phyloP scores from a whole-genome alignment of 2,113 vertebrate species.

The Carassius gibelio region DNA sequence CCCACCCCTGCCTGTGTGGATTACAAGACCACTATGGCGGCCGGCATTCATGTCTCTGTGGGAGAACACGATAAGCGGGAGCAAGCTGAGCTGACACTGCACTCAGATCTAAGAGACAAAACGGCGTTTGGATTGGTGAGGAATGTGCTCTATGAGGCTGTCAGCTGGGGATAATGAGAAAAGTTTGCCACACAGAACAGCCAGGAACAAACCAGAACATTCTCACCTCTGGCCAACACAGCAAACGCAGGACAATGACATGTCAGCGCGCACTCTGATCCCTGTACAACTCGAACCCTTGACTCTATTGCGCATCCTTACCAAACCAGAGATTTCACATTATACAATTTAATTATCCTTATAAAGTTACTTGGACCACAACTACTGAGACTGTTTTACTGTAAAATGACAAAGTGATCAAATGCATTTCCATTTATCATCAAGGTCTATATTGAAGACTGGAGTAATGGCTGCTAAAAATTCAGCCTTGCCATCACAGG shows the following conservation, averaged over 20 bases:
- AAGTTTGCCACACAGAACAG: constrained; percentile 34
- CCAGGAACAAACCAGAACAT: constrained; percentile 20
- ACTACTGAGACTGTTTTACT: background rate
- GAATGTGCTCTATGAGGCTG: constrained; percentile 49
- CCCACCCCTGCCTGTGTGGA: background rate
- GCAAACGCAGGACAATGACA: constrained; percentile 12
- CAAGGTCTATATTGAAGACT: background rate
- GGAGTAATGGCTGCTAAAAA: no score
- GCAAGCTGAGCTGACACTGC: constrained; percentile 14
- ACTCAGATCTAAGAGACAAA: background rate
- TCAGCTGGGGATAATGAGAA: constrained; percentile 49
- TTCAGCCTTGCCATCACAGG: no score
- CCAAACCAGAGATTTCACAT: background rate
- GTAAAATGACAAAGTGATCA: background rate
- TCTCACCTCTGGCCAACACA: background rate
- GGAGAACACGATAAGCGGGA: no score
- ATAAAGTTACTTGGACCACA: background rate
- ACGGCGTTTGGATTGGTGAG: constrained; percentile 25
- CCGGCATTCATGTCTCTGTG: background rate
- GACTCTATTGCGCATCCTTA: background rate
- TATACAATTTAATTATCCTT: background rate
- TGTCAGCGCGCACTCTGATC: background rate
- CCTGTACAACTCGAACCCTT: background rate
- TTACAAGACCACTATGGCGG: background rate
- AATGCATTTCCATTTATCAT: background rate